Percentiles rank a stretch among this genome's conserved stretches.
These are phyloP conservation scores for Elaeidobius kamerunicus DNA, from an alignment of 2,888 invertebrate genomes.

Conservation along the genomic window DNA sequence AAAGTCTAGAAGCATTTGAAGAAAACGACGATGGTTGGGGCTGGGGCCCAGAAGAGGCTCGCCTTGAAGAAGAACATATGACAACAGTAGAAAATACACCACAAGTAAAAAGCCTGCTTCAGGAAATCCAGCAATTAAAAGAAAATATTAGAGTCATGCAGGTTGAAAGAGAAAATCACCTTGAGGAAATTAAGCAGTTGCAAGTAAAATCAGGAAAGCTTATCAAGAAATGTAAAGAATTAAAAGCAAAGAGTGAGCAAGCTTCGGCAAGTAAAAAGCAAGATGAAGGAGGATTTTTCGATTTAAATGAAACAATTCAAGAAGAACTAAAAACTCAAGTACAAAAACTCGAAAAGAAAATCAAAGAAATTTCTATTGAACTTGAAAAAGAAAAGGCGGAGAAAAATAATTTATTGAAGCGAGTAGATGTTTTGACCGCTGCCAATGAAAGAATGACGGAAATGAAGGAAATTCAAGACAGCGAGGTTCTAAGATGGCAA, in stretches of 20 bases:
- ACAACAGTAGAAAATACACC: conserved; percentile 38
- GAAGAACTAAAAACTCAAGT: conserved; percentile 75
- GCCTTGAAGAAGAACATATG: conserved; percentile 51
- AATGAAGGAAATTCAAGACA: conserved; percentile 78
- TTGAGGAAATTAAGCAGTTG: conserved; percentile 60
- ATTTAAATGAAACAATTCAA: conserved; percentile 74
- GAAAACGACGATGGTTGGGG: conserved; percentile 61
- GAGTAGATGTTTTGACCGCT: conserved; percentile 68
- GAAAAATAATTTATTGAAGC: conserved; percentile 65
- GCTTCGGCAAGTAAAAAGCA: conserved; percentile 41
- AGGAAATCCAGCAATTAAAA: conserved; percentile 54
- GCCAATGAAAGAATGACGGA: conserved; percentile 77
- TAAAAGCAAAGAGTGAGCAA: conserved; percentile 67
- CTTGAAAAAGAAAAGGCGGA: conserved; percentile 62
- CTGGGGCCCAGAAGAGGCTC: conserved; percentile 56
- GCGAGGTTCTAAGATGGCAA: conserved; percentile 70
- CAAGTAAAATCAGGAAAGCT: conserved; percentile 75
- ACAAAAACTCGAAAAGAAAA: conserved; percentile 60
- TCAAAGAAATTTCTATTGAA: conserved; percentile 58
- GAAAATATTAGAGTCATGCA: conserved; percentile 59
- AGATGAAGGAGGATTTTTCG: conserved; percentile 52
- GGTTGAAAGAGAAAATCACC: conserved; percentile 56
- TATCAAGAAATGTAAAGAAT: conserved; percentile 79
- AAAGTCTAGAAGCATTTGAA: conserved; percentile 36
- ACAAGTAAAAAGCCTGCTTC: conserved; percentile 42